Evolutionary conservation across 1,140 invertebrate genomes (phyloP).

Genomic region (Nasonia giraulti): DNA sequence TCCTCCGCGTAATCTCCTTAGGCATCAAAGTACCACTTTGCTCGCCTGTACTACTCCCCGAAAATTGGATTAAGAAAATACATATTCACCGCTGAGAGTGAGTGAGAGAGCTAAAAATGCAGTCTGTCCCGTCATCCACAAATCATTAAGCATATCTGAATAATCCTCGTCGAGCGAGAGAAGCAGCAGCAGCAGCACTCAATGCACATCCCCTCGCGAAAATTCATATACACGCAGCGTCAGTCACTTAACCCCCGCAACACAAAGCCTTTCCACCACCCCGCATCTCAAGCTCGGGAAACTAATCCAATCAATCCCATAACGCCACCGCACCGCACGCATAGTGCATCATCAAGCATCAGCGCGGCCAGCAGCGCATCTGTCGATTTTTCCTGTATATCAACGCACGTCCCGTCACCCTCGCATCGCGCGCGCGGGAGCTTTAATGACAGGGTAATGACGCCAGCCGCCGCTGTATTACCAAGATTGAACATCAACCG

Average conservation of each 20-base stretch:
- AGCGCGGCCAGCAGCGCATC: background rate
- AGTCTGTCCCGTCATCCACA: background rate
- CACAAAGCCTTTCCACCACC: background rate
- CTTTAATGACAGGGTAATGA: slow-evolving; percentile 14
- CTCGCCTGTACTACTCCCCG: too few relatives aligned
- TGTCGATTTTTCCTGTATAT: background rate
- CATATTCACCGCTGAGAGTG: background rate
- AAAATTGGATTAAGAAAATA: slow-evolving; percentile 5
- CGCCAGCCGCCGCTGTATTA: background rate
- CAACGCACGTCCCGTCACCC: background rate
- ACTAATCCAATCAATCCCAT: slow-evolving; percentile 36
- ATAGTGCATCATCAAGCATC: background rate
- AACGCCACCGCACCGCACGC: background rate
- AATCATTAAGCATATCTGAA: background rate
- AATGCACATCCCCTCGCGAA: background rate
- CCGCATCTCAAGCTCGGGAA: background rate
- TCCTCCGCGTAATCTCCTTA: background rate
- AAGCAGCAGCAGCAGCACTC: background rate
- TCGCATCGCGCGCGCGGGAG: background rate
- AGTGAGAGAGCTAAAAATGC: background rate
- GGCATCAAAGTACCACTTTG: background rate
- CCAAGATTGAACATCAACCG: too few relatives aligned
- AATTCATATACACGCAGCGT: background rate
- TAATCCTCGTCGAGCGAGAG: background rate
- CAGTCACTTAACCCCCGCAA: background rate